These are phyloP conservation scores for Zelleria hepariella DNA, from an alignment of 2,888 invertebrate species.

Conservation along the genomic window DNA sequence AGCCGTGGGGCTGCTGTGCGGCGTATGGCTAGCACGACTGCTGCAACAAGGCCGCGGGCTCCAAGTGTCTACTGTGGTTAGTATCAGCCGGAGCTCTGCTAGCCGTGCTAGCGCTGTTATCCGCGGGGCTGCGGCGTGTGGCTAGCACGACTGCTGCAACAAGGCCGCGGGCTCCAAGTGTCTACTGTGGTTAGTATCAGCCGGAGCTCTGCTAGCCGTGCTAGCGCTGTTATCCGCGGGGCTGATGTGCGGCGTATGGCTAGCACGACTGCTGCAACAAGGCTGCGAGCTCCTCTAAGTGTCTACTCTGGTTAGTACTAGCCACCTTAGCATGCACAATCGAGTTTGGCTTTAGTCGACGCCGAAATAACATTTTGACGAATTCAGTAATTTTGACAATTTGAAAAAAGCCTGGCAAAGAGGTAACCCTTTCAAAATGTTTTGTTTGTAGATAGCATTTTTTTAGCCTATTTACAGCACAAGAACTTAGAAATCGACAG, in stretches of 20 bases:
- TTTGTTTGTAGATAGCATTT: no score
- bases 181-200: slow-evolving; percentile 79
- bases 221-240: no score
- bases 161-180: slow-evolving; percentile 87
- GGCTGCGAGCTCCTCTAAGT: slow-evolving; percentile 85
- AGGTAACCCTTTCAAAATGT: no score
- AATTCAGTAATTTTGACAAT: no score
- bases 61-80: slow-evolving; percentile 81
- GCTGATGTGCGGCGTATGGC: slow-evolving; percentile 89
- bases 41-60: slow-evolving; percentile 89
- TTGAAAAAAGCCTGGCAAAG: no score
- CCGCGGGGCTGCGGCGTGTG: slow-evolving; percentile 88
- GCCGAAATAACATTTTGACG: no score
- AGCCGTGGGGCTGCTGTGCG: slow-evolving; percentile 87
- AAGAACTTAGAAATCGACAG: no score
- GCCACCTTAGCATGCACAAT: no score
- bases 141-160: slow-evolving; percentile 87
- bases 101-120: slow-evolving; percentile 76
- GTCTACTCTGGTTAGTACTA: slow-evolving; percentile 86
- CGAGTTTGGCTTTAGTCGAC: no score
- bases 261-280: slow-evolving; percentile 89
- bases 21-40: slow-evolving; percentile 91
- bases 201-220: no score
- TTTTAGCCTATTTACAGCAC: no score
- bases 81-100: slow-evolving; percentile 78